A percentile compares a stretch with the other conserved stretches of the same genome.
phyloP scores from a whole-genome alignment of 2,888 invertebrate species.

The Ceraclea dissimilis region DNA sequence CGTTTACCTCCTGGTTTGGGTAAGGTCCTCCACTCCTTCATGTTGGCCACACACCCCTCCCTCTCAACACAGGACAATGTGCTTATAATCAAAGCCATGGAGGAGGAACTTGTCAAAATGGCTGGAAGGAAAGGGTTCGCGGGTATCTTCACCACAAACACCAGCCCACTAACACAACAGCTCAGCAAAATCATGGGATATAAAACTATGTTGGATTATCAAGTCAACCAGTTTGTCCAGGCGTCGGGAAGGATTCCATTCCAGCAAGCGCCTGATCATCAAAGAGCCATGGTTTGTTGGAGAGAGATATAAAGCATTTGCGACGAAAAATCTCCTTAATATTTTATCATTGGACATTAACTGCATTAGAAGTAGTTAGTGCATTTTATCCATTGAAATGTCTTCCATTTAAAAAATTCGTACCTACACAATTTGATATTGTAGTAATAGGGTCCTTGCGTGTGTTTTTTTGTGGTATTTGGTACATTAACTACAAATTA shows the following conservation, averaged over 20 bases:
- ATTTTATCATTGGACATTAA: too few species aligned
- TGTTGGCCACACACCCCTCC: slow-evolving; percentile 73
- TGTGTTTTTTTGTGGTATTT: too few species aligned
- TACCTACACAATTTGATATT: too few species aligned
- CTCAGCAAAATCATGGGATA: slow-evolving; percentile 73
- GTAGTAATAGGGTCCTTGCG: too few species aligned
- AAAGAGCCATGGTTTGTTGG: slow-evolving; percentile 74
- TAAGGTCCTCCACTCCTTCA: slow-evolving; percentile 73
- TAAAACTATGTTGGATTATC: slow-evolving; percentile 66
- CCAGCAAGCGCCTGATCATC: slow-evolving; percentile 64
- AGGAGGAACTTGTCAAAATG: slow-evolving; percentile 61
- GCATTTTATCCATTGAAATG: too few species aligned
- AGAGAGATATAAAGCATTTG: slow-evolving; percentile 46
- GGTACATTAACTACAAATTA: too few species aligned
- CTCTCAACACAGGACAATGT: slow-evolving; percentile 69
- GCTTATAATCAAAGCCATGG: slow-evolving; percentile 69
- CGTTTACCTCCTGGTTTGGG: slow-evolving; percentile 57
- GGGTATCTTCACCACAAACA: slow-evolving; percentile 81
- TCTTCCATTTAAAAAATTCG: too few species aligned
- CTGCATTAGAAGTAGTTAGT: too few species aligned
- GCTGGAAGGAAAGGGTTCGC: slow-evolving; percentile 58
- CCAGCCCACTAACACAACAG: slow-evolving; percentile 82
- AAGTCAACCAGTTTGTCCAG: slow-evolving; percentile 72
- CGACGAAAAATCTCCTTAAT: too few species aligned
- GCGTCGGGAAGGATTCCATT: slow-evolving; percentile 68